Base-by-base conservation (phyloP, 2,888 invertebrate genomes). In the Gerosis bhagava region DNA sequence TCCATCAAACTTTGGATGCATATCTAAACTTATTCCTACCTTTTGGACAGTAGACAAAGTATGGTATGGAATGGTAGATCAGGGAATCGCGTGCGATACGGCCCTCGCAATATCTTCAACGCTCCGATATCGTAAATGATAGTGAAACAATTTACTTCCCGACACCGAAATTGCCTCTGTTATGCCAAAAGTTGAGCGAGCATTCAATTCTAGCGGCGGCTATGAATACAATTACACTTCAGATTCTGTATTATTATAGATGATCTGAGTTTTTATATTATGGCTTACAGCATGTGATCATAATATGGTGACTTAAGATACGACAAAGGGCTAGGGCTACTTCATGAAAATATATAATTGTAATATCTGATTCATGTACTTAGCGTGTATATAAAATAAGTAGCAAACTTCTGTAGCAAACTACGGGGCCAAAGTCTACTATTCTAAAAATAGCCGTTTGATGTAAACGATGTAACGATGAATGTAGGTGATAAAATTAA, bases 131-230 rank as follows among this genome's bases (percentile, higher is more conserved):
- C 48, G 39, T 45, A 25, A 36, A 48, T 41, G 36, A 40, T 49
- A 25, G 28, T 28, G 44, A 48, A 53, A 50, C 50, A 50, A 50
- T 53, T 53, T 50, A 25, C 29, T 37, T 36, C 29, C 43, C 24
- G 13, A 25, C 31, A 31, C 45, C 37, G 13, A 28, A 37, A 45
- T 45, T 45, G 37, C 45, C 17, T 37, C 5, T 12, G 36, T 32
- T 41, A 26, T 37, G 31, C 16, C 37, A 37, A 45, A 45, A 45
- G 37, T 45, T 45, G 45, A 37, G 31, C 31, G 45, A 45, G n/a
- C 45, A 45, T 37, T 45, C 45, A 45, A 45, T 37, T 45, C 17
- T 11, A 42, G 17, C 8, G 21, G n/a, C 12, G 24, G 24, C 22
- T 19, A 12, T 25, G 24, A 24, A 45, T 37, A 31, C 24, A 25